A percentile compares a stretch with the other conserved stretches of the same genome.
Evolutionary conservation across 30 jellyfish, hydroid and myxozoan genomes (phyloP).

Genomic region (Aurelia sp.): DNA sequence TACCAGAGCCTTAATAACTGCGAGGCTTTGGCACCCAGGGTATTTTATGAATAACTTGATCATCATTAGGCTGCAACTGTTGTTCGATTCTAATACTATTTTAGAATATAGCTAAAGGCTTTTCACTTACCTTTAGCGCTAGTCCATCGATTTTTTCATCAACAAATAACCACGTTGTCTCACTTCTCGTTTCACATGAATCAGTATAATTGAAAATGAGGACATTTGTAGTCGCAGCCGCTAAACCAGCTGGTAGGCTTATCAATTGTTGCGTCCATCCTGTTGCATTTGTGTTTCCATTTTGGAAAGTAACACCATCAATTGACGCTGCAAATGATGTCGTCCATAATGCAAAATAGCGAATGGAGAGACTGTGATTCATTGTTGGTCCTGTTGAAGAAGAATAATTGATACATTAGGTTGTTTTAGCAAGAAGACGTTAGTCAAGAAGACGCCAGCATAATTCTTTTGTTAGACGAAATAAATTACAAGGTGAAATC

Average conservation of each 20-base stretch:
- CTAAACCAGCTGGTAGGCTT: not conserved
- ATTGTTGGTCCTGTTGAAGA: not conserved
- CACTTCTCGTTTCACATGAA: conserved; percentile 10
- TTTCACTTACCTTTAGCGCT: conserved; percentile 15
- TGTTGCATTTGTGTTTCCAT: conserved; percentile 24
- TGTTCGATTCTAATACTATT: too few relatives aligned
- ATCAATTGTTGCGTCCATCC: conserved; percentile 9
- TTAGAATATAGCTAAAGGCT: too few relatives aligned
- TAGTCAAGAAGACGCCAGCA: too few relatives aligned
- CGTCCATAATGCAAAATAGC: conserved; percentile 43
- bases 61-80: too few relatives aligned
- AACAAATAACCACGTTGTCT: conserved; percentile 17
- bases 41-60: too few relatives aligned
- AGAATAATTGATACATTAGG: too few relatives aligned
- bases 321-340: conserved; percentile 11
- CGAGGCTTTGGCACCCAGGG: too few relatives aligned
- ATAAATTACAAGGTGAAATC: too few relatives aligned
- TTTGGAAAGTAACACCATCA: not conserved
- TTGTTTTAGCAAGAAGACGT: too few relatives aligned
- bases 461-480: too few relatives aligned
- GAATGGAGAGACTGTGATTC: not conserved
- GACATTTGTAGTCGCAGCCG: conserved; percentile 24
- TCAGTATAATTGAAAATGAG: conserved; percentile 61
- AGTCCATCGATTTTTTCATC: conserved; percentile 33
- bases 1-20: too few relatives aligned